Conservation (phyloP, 2,797 vertebrate genomes). For the Siniperca undulata region DNA sequence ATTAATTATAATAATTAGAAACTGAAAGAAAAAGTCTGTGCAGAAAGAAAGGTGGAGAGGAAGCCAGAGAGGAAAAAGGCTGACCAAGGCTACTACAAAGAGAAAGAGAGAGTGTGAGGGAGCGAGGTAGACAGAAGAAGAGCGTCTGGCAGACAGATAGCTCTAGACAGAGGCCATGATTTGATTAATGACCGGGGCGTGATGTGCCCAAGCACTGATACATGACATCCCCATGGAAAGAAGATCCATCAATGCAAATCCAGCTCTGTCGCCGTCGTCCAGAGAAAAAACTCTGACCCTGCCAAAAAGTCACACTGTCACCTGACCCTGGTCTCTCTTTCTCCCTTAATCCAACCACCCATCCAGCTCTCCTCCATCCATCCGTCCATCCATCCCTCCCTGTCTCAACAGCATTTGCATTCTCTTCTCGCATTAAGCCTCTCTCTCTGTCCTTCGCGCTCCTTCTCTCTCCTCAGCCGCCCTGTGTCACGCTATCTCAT, state of each 20-base stretch:
- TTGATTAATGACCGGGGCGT: conserved; percentile 86
- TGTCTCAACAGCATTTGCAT: conserved; percentile 84
- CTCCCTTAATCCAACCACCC: conserved; percentile 72
- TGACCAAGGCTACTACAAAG: conserved; percentile 11
- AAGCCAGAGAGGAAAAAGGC: conserved; percentile 6
- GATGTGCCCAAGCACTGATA: conserved; percentile 82
- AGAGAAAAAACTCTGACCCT: conserved; percentile 69
- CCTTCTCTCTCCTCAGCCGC: conserved; percentile 64
- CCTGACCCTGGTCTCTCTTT: conserved; percentile 77
- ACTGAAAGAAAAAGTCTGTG: neutral
- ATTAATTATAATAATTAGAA: neutral
- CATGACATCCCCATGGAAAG: conserved; percentile 85
- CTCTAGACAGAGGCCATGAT: conserved; percentile 75
- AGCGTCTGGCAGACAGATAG: conserved; percentile 68
- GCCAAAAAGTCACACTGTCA: conserved; percentile 80
- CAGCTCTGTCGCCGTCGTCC: conserved; percentile 67
- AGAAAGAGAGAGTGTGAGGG: conserved; percentile 15
- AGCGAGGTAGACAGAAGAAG: conserved; percentile 52
- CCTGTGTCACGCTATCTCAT: conserved; percentile 69
- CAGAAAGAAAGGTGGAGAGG: neutral
- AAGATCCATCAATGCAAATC: conserved; percentile 89
- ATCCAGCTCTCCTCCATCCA: conserved; percentile 38
- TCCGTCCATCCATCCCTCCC: conserved; percentile 50
- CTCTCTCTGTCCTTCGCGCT: conserved; percentile 68
- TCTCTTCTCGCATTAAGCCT: conserved; percentile 75